Conservation (phyloP, 1,140 invertebrate species). For the Aphaenogaster floridana region DNA sequence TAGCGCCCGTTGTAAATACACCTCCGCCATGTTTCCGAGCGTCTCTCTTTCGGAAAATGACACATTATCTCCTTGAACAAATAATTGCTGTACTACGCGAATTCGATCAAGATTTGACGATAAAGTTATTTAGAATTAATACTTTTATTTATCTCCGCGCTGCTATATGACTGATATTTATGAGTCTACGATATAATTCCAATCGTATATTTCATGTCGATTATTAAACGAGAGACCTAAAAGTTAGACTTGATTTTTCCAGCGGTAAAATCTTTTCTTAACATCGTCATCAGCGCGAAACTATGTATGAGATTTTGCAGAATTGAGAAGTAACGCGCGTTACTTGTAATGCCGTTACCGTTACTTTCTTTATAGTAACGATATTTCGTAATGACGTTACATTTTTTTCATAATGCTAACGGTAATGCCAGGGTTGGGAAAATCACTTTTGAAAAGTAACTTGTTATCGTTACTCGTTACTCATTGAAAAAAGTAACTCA, state of each 20-base stretch:
- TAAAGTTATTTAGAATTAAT: slow-evolving; percentile 10
- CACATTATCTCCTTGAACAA: background rate
- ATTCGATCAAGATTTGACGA: too few relatives aligned
- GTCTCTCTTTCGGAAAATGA: background rate
- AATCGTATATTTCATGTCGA: slow-evolving; percentile 14
- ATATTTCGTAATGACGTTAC: too few relatives aligned
- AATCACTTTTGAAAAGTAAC: too few relatives aligned
- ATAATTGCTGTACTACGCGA: background rate
- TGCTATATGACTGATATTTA: background rate
- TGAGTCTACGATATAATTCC: background rate
- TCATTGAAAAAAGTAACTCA: too few relatives aligned
- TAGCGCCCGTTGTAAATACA: background rate
- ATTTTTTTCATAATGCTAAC: too few relatives aligned
- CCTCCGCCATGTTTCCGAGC: background rate
- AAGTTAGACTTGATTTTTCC: background rate
- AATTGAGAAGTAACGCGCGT: too few relatives aligned
- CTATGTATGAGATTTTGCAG: background rate
- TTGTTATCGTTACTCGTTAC: too few relatives aligned
- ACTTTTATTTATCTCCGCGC: background rate
- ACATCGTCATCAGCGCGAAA: background rate
- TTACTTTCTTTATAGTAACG: too few relatives aligned
- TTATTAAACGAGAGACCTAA: slow-evolving; percentile 6
- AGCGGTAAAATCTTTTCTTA: background rate
- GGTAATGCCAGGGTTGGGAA: too few relatives aligned
- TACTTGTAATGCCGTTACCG: too few relatives aligned